A percentile compares a stretch with the other conserved stretches of the same genome.
phyloP scores from a whole-genome alignment of 2,888 invertebrate genomes.

The Tetragnatha montana region DNA sequence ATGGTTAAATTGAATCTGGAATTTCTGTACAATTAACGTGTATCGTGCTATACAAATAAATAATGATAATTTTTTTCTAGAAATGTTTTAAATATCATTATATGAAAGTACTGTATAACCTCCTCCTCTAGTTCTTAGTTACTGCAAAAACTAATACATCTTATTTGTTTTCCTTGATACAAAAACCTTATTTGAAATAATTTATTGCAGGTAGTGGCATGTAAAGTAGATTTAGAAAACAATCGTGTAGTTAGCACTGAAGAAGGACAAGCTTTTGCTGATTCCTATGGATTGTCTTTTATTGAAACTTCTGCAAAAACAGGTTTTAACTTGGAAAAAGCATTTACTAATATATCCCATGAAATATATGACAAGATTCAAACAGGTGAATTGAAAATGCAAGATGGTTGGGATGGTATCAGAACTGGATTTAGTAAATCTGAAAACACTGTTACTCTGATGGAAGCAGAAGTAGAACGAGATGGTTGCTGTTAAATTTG shows the following conservation, averaged over 20 bases:
- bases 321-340: conserved; percentile 92
- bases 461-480: conserved; percentile 69
- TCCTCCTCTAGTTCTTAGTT: no score
- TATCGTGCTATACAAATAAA: no score
- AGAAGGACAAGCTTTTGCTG: conserved; percentile 94
- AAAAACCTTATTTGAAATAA: not conserved
- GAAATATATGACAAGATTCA: conserved; percentile 88
- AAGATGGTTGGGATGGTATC: conserved; percentile 98
- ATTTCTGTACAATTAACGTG: no score
- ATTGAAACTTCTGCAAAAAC: conserved; percentile 97
- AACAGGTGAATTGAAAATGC: conserved; percentile 92
- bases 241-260: conserved; percentile 89
- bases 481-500: conserved; percentile 61
- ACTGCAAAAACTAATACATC: no score
- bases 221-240: conserved; percentile 88
- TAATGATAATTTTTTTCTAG: no score
- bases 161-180: no score
- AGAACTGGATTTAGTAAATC: conserved; percentile 83
- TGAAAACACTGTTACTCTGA: conserved; percentile 55
- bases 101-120: no score
- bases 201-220: conserved; percentile 82
- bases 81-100: no score
- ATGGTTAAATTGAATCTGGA: no score
- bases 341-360: conserved; percentile 91
- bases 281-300: conserved; percentile 92